Conservation (phyloP, 2,888 invertebrate species). For the Xanthia togata region DNA sequence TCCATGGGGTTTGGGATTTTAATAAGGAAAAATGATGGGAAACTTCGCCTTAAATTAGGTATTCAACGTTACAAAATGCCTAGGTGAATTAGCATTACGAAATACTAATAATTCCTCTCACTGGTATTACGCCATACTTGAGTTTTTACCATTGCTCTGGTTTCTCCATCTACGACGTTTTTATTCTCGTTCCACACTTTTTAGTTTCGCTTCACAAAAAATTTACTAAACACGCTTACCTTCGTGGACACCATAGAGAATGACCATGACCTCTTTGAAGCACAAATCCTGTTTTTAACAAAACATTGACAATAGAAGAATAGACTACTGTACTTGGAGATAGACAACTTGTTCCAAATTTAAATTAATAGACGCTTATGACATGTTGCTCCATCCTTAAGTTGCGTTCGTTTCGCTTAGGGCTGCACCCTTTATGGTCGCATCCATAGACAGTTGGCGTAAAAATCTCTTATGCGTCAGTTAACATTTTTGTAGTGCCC, state of each 20-base stretch:
- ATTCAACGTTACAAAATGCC: not conserved
- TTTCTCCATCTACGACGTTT: conserved; percentile 26
- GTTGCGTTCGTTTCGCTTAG: conserved; percentile 28
- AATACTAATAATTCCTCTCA: conserved; percentile 5
- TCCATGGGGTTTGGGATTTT: not conserved
- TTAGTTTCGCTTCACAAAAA: conserved; percentile 30
- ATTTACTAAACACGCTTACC: conserved; percentile 31
- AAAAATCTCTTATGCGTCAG: conserved; percentile 74
- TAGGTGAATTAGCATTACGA: not conserved
- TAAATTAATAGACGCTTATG: conserved; percentile 37
- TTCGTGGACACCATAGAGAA: conserved; percentile 55
- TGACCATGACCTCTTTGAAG: conserved; percentile 55
- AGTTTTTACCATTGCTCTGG: conserved; percentile 24
- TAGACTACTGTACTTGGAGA: conserved; percentile 20
- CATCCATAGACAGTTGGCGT: conserved; percentile 51
- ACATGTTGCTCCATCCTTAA: conserved; percentile 29
- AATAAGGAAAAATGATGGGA: conserved; percentile 3
- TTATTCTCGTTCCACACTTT: conserved; percentile 26
- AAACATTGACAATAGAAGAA: conserved; percentile 52
- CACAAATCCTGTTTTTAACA: conserved; percentile 46
- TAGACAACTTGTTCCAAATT: conserved; percentile 39
- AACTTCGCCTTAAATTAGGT: not conserved
- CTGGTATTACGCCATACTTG: conserved; percentile 1
- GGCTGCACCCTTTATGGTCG: conserved; percentile 45
- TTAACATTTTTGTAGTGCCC: conserved; percentile 62